Conservation (phyloP, 2,888 invertebrate species). For the Ditylenchus weischeri region DNA sequence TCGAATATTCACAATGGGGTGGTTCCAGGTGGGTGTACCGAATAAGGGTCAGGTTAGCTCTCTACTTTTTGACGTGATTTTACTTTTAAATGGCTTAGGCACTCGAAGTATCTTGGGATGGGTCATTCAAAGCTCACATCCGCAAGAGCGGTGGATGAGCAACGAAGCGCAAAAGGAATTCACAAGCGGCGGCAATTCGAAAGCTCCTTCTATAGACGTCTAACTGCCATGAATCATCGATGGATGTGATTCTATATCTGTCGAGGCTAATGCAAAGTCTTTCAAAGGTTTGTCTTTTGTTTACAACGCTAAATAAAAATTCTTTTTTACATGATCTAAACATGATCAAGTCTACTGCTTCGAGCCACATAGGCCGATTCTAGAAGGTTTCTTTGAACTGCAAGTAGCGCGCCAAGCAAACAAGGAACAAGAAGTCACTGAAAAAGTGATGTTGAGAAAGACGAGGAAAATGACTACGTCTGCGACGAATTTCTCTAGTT, state of each 20-base stretch:
- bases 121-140: conserved; percentile 18
- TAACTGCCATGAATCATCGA: conserved; percentile 20
- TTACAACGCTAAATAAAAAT: too few species aligned
- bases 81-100: too few species aligned
- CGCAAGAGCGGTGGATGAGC: conserved; percentile 15
- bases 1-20: too few species aligned
- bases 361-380: conserved; percentile 24
- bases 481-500: too few species aligned
- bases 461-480: too few species aligned
- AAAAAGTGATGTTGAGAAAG: too few species aligned
- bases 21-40: conserved; percentile 7
- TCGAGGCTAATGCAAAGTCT: conserved; percentile 14
- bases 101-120: conserved; percentile 25
- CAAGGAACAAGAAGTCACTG: too few species aligned
- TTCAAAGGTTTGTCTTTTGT: conserved; percentile 13
- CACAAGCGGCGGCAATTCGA: conserved; percentile 17
- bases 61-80: neutral
- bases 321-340: conserved; percentile 15
- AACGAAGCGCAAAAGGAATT: conserved; percentile 14
- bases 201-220: conserved; percentile 17
- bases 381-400: conserved; percentile 11
- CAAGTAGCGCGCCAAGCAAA: conserved; percentile 16
- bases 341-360: conserved; percentile 26
- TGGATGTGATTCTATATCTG: conserved; percentile 18
- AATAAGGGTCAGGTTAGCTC: conserved; percentile 8